phyloP scores from a whole-genome alignment of 2,888 invertebrate species.

The Antheraea assamensis region DNA sequence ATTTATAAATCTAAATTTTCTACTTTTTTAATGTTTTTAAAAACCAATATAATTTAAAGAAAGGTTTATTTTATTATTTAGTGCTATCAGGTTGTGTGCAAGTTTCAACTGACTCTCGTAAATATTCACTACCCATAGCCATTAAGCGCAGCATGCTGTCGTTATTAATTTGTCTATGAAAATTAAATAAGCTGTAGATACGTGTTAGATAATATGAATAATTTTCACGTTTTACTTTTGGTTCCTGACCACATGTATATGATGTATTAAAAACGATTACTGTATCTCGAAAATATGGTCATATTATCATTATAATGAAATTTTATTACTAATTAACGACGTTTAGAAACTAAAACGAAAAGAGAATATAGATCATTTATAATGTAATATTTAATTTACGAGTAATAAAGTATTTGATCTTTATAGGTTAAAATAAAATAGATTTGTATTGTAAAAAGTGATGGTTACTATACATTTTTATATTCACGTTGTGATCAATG shows the following conservation, averaged over 20 bases:
- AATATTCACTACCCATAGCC: not conserved
- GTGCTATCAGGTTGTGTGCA: not conserved
- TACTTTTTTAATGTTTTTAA: too few relatives aligned
- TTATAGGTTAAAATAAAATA: not conserved
- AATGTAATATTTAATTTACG: not conserved
- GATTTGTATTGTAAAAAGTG: not conserved
- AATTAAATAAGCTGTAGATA: not conserved
- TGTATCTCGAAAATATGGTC: too few relatives aligned
- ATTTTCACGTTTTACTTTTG: too few relatives aligned
- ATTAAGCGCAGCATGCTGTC: conserved; percentile 20
- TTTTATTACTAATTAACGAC: too few relatives aligned
- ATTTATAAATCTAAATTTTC: too few relatives aligned
- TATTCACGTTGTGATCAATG: too few relatives aligned
- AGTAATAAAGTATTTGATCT: not conserved
- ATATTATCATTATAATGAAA: too few relatives aligned
- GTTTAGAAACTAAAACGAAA: too few relatives aligned
- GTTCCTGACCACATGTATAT: too few relatives aligned
- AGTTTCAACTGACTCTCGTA: not conserved
- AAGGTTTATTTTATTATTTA: not conserved
- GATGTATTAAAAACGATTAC: too few relatives aligned
- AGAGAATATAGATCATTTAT: not conserved
- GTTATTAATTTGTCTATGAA: conserved; percentile 2
- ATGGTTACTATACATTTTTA: too few relatives aligned
- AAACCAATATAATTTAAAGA: too few relatives aligned
- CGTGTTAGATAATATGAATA: not conserved